A percentile compares a stretch with the other conserved stretches of the same genome.
Evolutionary conservation across 2,113 vertebrate genomes (phyloP).

Genomic region (Harpagus bidentatus): DNA sequence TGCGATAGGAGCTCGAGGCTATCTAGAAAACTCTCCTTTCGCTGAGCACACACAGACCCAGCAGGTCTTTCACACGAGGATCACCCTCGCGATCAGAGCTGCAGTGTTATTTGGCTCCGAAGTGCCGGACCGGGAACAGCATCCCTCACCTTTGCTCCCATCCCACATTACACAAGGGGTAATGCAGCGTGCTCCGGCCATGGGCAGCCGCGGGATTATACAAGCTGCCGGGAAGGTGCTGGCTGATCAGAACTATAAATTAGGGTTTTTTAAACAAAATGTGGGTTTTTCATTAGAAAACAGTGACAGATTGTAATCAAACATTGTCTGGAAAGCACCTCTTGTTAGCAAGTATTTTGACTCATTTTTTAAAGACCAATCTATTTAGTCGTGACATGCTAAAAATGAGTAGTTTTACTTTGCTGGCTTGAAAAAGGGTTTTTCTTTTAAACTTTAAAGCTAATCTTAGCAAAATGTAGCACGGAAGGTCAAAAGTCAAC

Average conservation of each 20-base stretch:
- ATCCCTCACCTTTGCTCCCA: neutral
- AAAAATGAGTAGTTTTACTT: neutral
- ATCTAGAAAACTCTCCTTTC: neutral
- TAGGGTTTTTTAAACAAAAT: neutral
- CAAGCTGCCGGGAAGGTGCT: too few species aligned
- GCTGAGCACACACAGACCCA: neutral
- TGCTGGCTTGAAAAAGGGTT: neutral
- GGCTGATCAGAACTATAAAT: neutral
- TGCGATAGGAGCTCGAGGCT: neutral
- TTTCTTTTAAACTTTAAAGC: neutral
- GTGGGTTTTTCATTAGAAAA: neutral
- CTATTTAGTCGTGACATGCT: neutral
- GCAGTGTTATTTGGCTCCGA: fast-evolving
- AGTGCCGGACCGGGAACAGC: neutral
- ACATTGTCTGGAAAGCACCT: conserved; percentile 3
- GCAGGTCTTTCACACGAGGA: neutral
- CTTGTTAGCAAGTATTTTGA: neutral
- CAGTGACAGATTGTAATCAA: neutral
- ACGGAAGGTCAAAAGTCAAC: neutral
- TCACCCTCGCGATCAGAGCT: neutral
- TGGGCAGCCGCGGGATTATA: fast-evolving
- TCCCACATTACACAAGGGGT: neutral
- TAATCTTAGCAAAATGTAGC: neutral
- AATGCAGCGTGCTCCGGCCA: neutral
- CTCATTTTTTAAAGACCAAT: neutral